These are phyloP conservation scores for Trilocha varians DNA, from an alignment of 2,888 invertebrate genomes.

Conservation along the genomic window DNA sequence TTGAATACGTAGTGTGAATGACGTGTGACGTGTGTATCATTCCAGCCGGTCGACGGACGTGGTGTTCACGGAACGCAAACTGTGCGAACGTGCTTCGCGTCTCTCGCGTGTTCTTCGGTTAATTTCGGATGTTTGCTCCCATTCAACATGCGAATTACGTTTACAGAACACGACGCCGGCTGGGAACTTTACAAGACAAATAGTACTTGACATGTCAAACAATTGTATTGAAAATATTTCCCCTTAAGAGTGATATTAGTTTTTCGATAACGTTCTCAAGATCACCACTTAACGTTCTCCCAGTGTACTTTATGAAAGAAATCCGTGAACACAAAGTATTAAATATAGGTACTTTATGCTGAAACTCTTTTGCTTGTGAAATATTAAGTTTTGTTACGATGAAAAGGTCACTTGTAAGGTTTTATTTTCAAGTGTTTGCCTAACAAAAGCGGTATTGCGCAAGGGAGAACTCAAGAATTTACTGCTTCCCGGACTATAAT, in stretches of 20 bases:
- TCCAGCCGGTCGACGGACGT: neutral
- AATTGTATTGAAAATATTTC: neutral
- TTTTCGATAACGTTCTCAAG: neutral
- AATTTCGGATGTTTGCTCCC: conserved; percentile 35
- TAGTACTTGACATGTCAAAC: conserved; percentile 12
- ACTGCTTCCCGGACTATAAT: conserved; percentile 40
- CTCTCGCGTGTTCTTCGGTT: conserved; percentile 31
- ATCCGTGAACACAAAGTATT: too few species aligned
- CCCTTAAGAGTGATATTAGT: neutral
- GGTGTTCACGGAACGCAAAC: conserved; percentile 3
- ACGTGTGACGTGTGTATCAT: neutral
- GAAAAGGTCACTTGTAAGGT: conserved; percentile 38
- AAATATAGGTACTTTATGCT: too few species aligned
- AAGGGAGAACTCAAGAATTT: conserved; percentile 49
- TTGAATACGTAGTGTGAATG: neutral
- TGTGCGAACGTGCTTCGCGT: conserved; percentile 24
- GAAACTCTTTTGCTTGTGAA: too few species aligned
- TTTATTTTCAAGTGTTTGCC: conserved; percentile 53
- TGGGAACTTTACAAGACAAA: conserved; percentile 25
- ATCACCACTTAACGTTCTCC: too few species aligned
- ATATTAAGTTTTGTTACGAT: too few species aligned
- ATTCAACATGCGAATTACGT: conserved; percentile 24
- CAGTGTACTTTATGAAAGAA: too few species aligned
- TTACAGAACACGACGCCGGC: conserved; percentile 21
- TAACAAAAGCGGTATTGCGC: conserved; percentile 49